Evolutionary conservation across 1,140 invertebrate genomes (phyloP).

Genomic region (Lepidurus couesii): DNA sequence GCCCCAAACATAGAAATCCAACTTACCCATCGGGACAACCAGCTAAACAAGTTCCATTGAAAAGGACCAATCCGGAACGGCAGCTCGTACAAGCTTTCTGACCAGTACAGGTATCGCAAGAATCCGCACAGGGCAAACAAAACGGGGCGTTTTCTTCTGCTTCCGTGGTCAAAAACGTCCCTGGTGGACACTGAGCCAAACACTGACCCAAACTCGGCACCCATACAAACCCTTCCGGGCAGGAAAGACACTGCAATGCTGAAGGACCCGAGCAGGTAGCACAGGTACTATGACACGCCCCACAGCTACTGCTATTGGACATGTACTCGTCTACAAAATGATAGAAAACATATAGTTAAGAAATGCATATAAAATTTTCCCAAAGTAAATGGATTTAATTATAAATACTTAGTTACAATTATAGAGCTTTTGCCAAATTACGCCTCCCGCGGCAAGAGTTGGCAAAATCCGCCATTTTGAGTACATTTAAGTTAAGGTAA

Average conservation of each 20-base stretch:
- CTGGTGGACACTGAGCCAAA: constrained; percentile 63
- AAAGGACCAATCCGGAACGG: constrained; percentile 60
- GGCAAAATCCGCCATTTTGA: too few relatives aligned
- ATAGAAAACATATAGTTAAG: neutral
- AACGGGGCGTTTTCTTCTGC: constrained; percentile 48
- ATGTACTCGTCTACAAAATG: constrained; percentile 55
- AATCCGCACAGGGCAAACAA: constrained; percentile 68
- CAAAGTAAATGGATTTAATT: neutral
- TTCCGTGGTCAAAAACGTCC: constrained; percentile 51
- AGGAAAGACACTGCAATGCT: constrained; percentile 61
- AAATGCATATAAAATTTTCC: neutral
- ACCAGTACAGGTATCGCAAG: constrained; percentile 67
- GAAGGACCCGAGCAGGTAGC: constrained; percentile 63
- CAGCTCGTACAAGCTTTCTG: constrained; percentile 71
- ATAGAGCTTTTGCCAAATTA: too few relatives aligned
- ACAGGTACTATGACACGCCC: constrained; percentile 62
- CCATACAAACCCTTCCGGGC: constrained; percentile 50
- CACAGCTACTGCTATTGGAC: constrained; percentile 60
- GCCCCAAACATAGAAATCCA: too few relatives aligned
- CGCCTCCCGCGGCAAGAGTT: too few relatives aligned
- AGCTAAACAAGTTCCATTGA: constrained; percentile 69
- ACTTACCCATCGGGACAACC: constrained; percentile 60
- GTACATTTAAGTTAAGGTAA: too few relatives aligned
- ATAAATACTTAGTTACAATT: neutral
- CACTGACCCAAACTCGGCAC: constrained; percentile 62